Evolutionary conservation across 1,140 invertebrate genomes (phyloP), one percentile per base, ranked within the genome.

Genomic region (Zaprionus inermis): DNA sequence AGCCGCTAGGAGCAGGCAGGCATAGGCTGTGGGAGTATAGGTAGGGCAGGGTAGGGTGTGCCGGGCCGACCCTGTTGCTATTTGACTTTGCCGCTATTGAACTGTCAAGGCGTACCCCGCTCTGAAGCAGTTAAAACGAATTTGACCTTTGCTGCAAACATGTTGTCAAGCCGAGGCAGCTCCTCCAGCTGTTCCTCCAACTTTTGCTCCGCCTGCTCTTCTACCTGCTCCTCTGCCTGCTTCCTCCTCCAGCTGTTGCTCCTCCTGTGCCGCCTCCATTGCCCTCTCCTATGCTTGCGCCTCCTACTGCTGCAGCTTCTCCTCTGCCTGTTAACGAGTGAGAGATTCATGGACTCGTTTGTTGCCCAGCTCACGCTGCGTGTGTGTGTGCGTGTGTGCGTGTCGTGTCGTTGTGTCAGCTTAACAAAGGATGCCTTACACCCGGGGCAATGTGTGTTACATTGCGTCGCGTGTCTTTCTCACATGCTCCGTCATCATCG

Each of bases 261-360:
- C 24, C 22, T 24, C 14, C 14, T 38, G 3, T 28, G 5, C 24
- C 24, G 1, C 22, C 4, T 24, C 4, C 22, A 2, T 4, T 24
- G 7, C 30, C 30, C 6, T 5, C 30, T 32, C 30, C 5, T 32
- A 2, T 4, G 5, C n/a, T n/a, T n/a, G n/a, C n/a, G n/a, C n/a
- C n/a, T n/a, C 5, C 7, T 4, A 4, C 7, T 9, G 7, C 28
- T 18, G 22, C 28, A 16, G 38, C n/a, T n/a, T n/a, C 2, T 44
- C 38, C n/a, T n/a, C n/a, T 6, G 10, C 28, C 41, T 72, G 76
- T 72, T 79, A 85, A 86, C 82, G 79, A 84, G 67, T 86, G 64
- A 72, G 60, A 72, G 60, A 72, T 65, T 76, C 79, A 76, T 51
- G 56, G 67, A 71, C 72, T 78, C 60, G 30, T 69, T 64, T 76